Evolutionary conservation across 2,113 vertebrate genomes (phyloP).

Genomic region (Limanda limanda): DNA sequence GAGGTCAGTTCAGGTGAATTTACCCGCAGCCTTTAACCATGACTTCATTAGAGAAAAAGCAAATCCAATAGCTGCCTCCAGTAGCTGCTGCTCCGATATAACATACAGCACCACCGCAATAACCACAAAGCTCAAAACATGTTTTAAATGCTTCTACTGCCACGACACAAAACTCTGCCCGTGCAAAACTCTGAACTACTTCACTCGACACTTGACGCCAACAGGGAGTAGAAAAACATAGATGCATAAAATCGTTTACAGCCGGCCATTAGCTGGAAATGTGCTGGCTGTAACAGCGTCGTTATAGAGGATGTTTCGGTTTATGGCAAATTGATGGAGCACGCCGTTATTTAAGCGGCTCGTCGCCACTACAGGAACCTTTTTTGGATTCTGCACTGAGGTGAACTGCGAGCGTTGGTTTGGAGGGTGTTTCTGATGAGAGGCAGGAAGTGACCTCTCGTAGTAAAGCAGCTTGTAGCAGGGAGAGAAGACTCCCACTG

Average conservation of each 20-base stretch:
- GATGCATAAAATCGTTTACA: conserved; percentile 57
- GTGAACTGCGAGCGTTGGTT: conserved; percentile 25
- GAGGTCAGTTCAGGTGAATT: neutral
- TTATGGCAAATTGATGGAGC: conserved; percentile 41
- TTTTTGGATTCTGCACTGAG: conserved; percentile 29
- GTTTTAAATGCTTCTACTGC: conserved; percentile 55
- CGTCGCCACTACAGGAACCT: conserved; percentile 14
- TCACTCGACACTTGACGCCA: conserved; percentile 33
- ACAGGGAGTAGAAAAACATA: conserved; percentile 45
- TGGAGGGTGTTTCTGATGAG: conserved; percentile 4
- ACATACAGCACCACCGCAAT: conserved; percentile 26
- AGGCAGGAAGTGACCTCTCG: neutral
- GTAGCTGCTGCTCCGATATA: conserved; percentile 3
- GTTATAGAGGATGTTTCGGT: conserved; percentile 47
- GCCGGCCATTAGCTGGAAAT: conserved; percentile 52
- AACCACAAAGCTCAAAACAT: conserved; percentile 51
- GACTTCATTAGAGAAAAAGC: neutral
- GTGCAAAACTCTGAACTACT: conserved; percentile 49
- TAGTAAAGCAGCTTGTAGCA: neutral
- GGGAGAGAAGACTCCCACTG: neutral
- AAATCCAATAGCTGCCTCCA: neutral
- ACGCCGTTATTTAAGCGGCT: conserved; percentile 30
- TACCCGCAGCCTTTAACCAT: neutral
- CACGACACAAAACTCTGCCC: conserved; percentile 17
- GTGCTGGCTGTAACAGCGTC: conserved; percentile 24